phyloP scores from a whole-genome alignment of 2,888 invertebrate genomes.

The Acanthacorydalis orientalis region DNA sequence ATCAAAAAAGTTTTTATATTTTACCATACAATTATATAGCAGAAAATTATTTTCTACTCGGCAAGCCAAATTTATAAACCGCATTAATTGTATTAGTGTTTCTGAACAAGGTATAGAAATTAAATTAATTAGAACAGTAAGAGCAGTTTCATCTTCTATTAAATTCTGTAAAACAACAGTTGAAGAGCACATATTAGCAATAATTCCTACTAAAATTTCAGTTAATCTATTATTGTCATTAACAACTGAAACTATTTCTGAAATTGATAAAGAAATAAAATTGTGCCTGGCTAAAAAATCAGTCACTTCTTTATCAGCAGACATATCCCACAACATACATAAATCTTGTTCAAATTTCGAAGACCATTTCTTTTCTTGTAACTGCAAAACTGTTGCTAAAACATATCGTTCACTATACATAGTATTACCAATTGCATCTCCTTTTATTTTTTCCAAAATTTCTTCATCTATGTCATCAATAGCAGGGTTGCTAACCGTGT shows the following conservation, averaged over 20 bases:
- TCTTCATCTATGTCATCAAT: conserved; percentile 20
- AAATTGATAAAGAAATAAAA: conserved; percentile 44
- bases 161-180: conserved; percentile 38
- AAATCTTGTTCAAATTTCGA: conserved; percentile 53
- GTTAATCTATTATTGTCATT: conserved; percentile 45
- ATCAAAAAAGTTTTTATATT: not conserved
- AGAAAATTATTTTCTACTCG: not conserved
- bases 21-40: not conserved
- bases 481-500: too few species aligned
- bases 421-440: conserved; percentile 67
- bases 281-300: conserved; percentile 48
- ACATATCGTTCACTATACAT: conserved; percentile 64
- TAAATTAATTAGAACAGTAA: conserved; percentile 36
- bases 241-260: conserved; percentile 35
- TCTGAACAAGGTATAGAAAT: conserved; percentile 49
- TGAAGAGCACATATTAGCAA: conserved; percentile 68
- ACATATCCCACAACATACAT: conserved; percentile 74
- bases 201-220: conserved; percentile 70
- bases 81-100: conserved; percentile 54
- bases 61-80: conserved; percentile 37
- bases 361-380: conserved; percentile 39
- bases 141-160: conserved; percentile 36
- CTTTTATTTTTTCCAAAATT: conserved; percentile 34
- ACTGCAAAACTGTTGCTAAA: conserved; percentile 45
- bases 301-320: conserved; percentile 60